These are phyloP conservation scores for Venustoraphidia nigricollis DNA, from an alignment of 2,888 invertebrate species.

Conservation along the genomic window DNA sequence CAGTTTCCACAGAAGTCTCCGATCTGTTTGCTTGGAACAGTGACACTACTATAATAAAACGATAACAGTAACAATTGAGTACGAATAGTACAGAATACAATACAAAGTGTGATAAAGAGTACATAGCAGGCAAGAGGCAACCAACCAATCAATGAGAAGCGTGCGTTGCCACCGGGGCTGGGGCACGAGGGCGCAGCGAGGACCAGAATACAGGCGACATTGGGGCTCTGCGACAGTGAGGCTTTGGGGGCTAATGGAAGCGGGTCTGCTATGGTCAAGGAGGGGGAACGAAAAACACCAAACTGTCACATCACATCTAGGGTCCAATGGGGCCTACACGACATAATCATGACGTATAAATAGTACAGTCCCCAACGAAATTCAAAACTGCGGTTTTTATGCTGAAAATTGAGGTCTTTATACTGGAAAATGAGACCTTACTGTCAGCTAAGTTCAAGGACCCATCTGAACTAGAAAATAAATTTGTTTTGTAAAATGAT, in stretches of 20 bases:
- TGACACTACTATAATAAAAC: no score
- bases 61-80: no score
- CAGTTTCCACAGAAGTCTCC: no score
- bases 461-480: no score
- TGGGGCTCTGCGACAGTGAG: conserved; percentile 17
- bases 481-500: neutral
- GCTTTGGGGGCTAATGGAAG: conserved; percentile 22
- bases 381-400: neutral
- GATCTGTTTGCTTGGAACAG: no score
- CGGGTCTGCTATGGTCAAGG: conserved; percentile 11
- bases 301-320: conserved; percentile 7
- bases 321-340: no score
- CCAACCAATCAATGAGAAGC: conserved; percentile 29
- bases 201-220: conserved; percentile 3
- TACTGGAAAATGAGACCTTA: no score
- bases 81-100: neutral
- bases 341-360: no score
- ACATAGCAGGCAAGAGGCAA: conserved; percentile 41
- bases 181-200: conserved; percentile 8
- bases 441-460: no score
- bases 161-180: conserved; percentile 19
- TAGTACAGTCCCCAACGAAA: neutral
- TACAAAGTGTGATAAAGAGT: conserved; percentile 19
- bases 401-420: no score
- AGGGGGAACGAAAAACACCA: conserved; percentile 34